Percentiles rank a stretch among this genome's conserved stretches.
Conservation (phyloP, 2,113 vertebrate species). For the Azemiops feae region DNA sequence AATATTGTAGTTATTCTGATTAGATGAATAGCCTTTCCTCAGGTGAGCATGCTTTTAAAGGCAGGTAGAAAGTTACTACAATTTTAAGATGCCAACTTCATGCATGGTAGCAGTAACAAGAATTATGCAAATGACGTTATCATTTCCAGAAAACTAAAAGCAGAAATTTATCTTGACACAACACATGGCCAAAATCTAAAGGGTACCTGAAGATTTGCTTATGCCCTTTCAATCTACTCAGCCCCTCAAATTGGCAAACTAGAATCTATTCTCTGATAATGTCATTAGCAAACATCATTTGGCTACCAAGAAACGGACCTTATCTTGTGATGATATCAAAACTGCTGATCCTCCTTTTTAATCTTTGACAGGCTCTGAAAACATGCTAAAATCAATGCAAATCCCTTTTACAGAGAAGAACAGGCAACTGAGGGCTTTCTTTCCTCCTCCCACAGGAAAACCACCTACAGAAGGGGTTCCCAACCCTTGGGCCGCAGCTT, state of each 20-base stretch:
- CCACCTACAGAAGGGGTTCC: no score
- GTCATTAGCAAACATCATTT: not conserved
- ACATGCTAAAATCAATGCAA: not conserved
- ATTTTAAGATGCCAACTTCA: not conserved
- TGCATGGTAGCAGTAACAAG: not conserved
- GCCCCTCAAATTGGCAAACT: no score
- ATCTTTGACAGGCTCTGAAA: not conserved
- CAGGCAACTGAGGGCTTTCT: not conserved
- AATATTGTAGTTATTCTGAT: not conserved
- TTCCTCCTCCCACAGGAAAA: not conserved
- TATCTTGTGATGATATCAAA: not conserved
- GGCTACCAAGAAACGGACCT: not conserved
- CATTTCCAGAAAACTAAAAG: not conserved
- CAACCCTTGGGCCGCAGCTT: not conserved
- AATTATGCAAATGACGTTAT: not conserved
- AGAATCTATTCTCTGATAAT: not conserved
- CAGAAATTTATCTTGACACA: not conserved
- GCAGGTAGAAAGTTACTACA: not conserved
- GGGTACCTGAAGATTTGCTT: not conserved
- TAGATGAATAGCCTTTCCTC: not conserved
- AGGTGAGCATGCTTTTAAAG: not conserved
- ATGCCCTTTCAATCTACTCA: not conserved
- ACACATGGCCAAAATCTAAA: not conserved
- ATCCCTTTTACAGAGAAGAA: not conserved
- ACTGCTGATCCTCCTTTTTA: no score